Evolutionary conservation across 2,888 invertebrate genomes (phyloP).

Genomic region (Endomychus coccineus): DNA sequence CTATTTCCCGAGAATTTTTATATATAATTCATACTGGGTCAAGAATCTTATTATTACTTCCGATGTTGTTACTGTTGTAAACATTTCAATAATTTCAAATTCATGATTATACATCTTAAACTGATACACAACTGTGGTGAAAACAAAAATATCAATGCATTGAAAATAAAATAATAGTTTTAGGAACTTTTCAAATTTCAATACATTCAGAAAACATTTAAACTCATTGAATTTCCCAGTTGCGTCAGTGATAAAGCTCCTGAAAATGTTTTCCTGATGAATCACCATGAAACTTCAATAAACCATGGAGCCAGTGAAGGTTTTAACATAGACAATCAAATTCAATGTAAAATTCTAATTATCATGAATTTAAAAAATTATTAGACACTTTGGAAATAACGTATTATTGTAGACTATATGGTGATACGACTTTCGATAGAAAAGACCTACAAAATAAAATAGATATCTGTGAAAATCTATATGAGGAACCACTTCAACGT

Average conservation of each 20-base stretch:
- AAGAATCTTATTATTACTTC: no score
- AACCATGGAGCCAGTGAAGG: no score
- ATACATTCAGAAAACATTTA: constrained; percentile 3
- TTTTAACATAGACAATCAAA: not conserved
- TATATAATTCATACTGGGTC: no score
- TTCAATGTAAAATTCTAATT: not conserved
- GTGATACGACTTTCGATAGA: constrained; percentile 1
- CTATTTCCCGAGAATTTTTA: no score
- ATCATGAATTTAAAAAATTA: constrained; percentile 1
- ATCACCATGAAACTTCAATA: no score
- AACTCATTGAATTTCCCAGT: no score
- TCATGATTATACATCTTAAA: not conserved
- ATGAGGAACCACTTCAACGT: not conserved
- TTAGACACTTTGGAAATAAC: constrained; percentile 1
- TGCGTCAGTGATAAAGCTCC: not conserved
- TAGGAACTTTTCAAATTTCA: constrained; percentile 1
- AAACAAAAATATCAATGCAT: constrained; percentile 3
- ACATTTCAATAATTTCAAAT: not conserved
- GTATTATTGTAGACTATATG: constrained; percentile 3
- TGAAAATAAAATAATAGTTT: constrained; percentile 4
- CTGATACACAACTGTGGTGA: constrained; percentile 1
- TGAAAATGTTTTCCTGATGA: no score
- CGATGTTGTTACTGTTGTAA: not conserved
- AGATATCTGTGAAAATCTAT: not conserved
- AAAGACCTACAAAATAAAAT: constrained; percentile 1